Conservation (phyloP, 2,113 vertebrate genomes). For the Gambusia affinis region DNA sequence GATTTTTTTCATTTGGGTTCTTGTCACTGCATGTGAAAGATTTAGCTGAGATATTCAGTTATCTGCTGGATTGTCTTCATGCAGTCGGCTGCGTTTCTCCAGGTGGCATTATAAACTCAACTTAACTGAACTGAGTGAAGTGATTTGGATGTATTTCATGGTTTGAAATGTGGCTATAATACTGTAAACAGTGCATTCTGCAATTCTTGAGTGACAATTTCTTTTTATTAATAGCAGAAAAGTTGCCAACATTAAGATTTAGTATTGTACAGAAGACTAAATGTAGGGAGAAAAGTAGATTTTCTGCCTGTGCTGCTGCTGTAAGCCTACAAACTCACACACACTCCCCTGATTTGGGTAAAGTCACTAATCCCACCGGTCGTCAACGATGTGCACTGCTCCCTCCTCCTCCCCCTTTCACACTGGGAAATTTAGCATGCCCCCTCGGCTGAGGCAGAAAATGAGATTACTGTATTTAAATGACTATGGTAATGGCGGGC, state of each 20-base stretch:
- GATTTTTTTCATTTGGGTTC: too few species aligned
- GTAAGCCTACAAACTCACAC: slow-evolving; percentile 19
- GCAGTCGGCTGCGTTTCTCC: too few species aligned
- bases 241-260: neutral
- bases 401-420: slow-evolving; percentile 52
- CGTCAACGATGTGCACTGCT: slow-evolving; percentile 36
- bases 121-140: too few species aligned
- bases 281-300: neutral
- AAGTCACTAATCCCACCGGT: slow-evolving; percentile 71
- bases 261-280: neutral
- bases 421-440: slow-evolving; percentile 81
- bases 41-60: too few species aligned
- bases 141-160: too few species aligned
- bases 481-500: slow-evolving; percentile 98
- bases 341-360: slow-evolving; percentile 46
- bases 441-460: slow-evolving; percentile 92
- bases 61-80: too few species aligned
- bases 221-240: too few species aligned
- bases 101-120: too few species aligned
- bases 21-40: too few species aligned
- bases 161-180: too few species aligned
- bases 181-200: too few species aligned
- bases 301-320: slow-evolving; percentile 19
- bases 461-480: slow-evolving; percentile 99
- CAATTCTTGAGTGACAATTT: too few species aligned